A percentile compares a stretch with the other conserved stretches of the same genome.
Conservation (phyloP, 2,113 vertebrate species). For the Lepisosteus osseus region DNA sequence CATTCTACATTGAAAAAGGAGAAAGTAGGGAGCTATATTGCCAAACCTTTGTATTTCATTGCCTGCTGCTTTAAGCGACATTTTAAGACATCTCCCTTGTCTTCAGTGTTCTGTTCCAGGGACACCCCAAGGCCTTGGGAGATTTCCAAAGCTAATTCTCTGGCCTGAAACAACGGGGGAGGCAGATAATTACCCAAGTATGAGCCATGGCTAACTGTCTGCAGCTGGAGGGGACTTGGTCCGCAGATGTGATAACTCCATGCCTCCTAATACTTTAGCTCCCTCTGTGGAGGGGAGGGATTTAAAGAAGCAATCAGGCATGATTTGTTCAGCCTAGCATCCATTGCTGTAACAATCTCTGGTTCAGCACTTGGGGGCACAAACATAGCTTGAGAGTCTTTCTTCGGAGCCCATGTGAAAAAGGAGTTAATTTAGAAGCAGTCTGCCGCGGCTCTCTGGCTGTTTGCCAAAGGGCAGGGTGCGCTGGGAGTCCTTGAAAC, state of each 20-base stretch:
- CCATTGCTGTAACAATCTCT: conserved; percentile 52
- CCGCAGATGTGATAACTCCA: conserved; percentile 50
- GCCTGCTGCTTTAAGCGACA: background rate
- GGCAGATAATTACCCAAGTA: conserved; percentile 70
- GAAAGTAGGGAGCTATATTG: background rate
- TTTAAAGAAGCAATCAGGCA: conserved; percentile 58
- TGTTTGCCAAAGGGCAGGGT: conserved; percentile 66
- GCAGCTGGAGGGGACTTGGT: conserved; percentile 60
- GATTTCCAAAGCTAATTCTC: conserved; percentile 61
- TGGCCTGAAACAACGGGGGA: conserved; percentile 59
- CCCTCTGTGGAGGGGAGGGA: conserved; percentile 45
- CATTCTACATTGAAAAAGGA: background rate
- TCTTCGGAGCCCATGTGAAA: conserved; percentile 50
- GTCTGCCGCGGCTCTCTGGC: conserved; percentile 68
- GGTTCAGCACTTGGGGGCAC: conserved; percentile 53
- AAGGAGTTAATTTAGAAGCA: conserved; percentile 72
- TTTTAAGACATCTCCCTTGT: conserved; percentile 17
- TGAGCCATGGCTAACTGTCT: conserved; percentile 60
- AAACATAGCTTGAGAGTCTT: conserved; percentile 55
- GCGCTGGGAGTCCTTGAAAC: conserved; percentile 49
- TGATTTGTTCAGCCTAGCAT: conserved; percentile 69
- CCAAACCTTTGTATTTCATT: conserved; percentile 17
- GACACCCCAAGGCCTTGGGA: conserved; percentile 40
- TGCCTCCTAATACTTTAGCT: conserved; percentile 46
- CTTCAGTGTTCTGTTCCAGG: conserved; percentile 24